Evolutionary conservation across 2,797 vertebrate species (phyloP).

Genomic region (Peromyscus nudipes): DNA sequence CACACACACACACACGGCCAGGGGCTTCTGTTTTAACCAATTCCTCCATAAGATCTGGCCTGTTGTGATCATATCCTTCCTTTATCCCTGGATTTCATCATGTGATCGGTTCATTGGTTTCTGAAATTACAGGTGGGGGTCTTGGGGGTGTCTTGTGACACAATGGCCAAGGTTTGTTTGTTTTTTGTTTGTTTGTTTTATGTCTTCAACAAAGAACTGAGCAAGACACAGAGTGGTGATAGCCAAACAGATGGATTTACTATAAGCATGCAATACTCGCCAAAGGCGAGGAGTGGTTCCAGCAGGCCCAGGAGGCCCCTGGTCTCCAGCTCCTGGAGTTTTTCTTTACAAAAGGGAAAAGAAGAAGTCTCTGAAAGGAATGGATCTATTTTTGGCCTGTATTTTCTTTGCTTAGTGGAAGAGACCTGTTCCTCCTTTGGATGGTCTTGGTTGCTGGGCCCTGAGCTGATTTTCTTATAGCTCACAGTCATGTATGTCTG

Average conservation of each 20-base stretch:
- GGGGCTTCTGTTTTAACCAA: background rate
- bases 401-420: background rate
- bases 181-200: background rate
- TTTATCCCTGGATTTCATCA: background rate
- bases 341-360: background rate
- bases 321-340: background rate
- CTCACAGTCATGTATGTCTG: background rate
- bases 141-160: background rate
- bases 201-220: background rate
- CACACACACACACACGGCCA: background rate
- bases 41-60: background rate
- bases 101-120: background rate
- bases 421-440: background rate
- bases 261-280: background rate
- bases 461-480: background rate
- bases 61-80: background rate
- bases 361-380: background rate
- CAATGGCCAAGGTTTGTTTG: background rate
- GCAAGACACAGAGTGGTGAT: background rate
- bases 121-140: background rate
- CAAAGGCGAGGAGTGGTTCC: background rate
- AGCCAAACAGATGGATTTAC: background rate
- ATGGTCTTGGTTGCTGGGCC: background rate
- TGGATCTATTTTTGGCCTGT: background rate
- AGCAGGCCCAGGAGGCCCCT: background rate